phyloP scores from a whole-genome alignment of 2,888 invertebrate genomes.

The Drosophila flavopinicola region DNA sequence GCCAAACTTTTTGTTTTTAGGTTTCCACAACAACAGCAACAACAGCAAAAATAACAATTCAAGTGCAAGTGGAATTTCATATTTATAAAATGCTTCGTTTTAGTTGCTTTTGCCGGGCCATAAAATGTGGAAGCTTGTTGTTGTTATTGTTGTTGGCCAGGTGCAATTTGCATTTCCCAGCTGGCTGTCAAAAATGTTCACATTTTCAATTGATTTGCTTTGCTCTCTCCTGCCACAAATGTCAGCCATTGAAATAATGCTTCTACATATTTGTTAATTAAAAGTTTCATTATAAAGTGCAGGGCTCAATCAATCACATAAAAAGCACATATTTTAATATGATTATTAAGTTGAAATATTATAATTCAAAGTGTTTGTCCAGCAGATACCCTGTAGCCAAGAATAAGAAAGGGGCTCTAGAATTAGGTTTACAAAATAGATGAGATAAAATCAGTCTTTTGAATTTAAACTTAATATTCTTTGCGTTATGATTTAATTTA shows the following conservation, averaged over 20 bases:
- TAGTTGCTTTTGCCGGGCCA: slow-evolving; percentile 8
- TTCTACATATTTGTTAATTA: background rate
- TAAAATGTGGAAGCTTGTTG: slow-evolving; percentile 1
- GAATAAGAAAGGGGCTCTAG: no score
- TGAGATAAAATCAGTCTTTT: no score
- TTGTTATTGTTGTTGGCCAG: slow-evolving; percentile 17
- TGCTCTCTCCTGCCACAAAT: background rate
- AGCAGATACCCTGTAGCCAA: no score
- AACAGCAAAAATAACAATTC: slow-evolving; percentile 16
- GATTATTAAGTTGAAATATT: no score
- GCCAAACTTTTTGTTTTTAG: slow-evolving; percentile 40
- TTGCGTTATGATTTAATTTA: no score
- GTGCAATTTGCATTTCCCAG: slow-evolving; percentile 28
- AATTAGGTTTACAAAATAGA: no score
- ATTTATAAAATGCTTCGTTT: slow-evolving; percentile 23
- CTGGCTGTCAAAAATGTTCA: slow-evolving; percentile 8
- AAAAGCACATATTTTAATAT: no score
- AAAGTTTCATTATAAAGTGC: background rate
- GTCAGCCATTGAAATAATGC: background rate
- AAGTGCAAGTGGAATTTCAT: slow-evolving; percentile 39
- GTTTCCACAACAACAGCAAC: slow-evolving; percentile 3
- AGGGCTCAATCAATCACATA: no score
- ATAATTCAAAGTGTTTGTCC: no score
- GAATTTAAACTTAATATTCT: no score
- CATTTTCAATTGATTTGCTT: slow-evolving; percentile 26